Conservation (phyloP, 2,888 invertebrate genomes). For the Drosophila eohydei region DNA sequence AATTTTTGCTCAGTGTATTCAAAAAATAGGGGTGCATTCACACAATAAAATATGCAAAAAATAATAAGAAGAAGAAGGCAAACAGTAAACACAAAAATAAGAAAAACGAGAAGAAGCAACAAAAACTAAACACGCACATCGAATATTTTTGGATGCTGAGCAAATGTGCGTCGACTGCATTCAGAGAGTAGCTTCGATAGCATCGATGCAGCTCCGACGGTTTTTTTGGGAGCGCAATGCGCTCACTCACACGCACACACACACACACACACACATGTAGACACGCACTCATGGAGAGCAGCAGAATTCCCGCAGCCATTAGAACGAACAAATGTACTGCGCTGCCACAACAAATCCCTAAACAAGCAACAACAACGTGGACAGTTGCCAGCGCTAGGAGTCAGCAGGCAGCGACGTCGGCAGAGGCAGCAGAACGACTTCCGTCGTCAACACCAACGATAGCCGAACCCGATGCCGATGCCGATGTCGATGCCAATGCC, state of each 20-base stretch:
- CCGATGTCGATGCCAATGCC: neutral
- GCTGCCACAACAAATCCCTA: slow-evolving; percentile 78
- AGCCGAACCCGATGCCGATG: slow-evolving; percentile 45
- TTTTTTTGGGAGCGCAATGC: slow-evolving; percentile 44
- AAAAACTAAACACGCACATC: slow-evolving; percentile 14
- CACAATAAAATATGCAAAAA: slow-evolving; percentile 9
- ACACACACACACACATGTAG: slow-evolving; percentile 5
- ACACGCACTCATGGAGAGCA: slow-evolving; percentile 18
- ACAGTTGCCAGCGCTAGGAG: slow-evolving; percentile 18
- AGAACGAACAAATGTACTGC: slow-evolving; percentile 73
- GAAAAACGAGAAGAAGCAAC: slow-evolving; percentile 1
- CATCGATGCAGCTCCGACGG: slow-evolving; percentile 44
- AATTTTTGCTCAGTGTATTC: slow-evolving; percentile 20
- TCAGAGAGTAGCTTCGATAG: slow-evolving; percentile 53
- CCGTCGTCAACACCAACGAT: slow-evolving; percentile 66
- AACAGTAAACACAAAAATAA: slow-evolving; percentile 10
- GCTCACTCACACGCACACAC: slow-evolving; percentile 20
- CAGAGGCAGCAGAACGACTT: slow-evolving; percentile 57
- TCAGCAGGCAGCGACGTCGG: slow-evolving; percentile 8
- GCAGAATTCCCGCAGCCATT: slow-evolving; percentile 57
- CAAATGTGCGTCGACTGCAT: slow-evolving; percentile 29
- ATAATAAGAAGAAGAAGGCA: neutral
- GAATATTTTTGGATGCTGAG: slow-evolving; percentile 24
- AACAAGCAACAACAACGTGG: slow-evolving; percentile 69
- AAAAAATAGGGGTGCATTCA: slow-evolving; percentile 15